phyloP scores from a whole-genome alignment of 2,797 vertebrate species.

The Coluber constrictor region DNA sequence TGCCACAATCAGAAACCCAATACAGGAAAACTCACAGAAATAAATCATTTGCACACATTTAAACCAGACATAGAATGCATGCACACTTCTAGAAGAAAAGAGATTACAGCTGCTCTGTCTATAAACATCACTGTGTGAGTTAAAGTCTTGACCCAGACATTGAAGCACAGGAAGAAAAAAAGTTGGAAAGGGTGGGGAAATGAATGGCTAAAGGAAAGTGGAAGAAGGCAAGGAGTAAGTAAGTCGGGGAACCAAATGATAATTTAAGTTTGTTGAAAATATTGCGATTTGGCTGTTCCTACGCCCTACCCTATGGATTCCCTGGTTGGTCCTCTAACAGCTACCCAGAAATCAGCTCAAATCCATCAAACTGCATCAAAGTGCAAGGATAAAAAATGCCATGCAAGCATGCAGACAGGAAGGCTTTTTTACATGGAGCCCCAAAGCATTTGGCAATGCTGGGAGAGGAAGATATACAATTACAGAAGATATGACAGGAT shows the following conservation, averaged over 20 bases:
- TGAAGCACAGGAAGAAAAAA: not conserved
- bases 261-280: not conserved
- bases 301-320: not conserved
- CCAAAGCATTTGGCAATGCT: not conserved
- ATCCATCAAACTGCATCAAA: not conserved
- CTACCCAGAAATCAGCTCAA: constrained; percentile 29
- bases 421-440: not conserved
- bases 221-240: not conserved
- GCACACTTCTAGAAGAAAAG: constrained; percentile 27
- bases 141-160: not conserved
- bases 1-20: constrained; percentile 13
- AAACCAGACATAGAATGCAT: constrained; percentile 28
- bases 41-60: constrained; percentile 3
- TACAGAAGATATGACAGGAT: not conserved
- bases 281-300: not conserved
- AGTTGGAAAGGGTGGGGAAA: constrained; percentile 2
- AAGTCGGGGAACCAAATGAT: not conserved
- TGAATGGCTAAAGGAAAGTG: constrained; percentile 9
- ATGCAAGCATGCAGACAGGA: not conserved
- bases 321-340: not conserved
- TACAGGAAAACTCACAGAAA: not conserved
- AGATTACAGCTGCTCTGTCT: not conserved
- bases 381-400: no score
- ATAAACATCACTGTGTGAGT: no score
- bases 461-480: not conserved